Evolutionary conservation across 1,140 invertebrate species (phyloP), one percentile per base, ranked within the genome.

Genomic region (Bemisia tabaci): DNA sequence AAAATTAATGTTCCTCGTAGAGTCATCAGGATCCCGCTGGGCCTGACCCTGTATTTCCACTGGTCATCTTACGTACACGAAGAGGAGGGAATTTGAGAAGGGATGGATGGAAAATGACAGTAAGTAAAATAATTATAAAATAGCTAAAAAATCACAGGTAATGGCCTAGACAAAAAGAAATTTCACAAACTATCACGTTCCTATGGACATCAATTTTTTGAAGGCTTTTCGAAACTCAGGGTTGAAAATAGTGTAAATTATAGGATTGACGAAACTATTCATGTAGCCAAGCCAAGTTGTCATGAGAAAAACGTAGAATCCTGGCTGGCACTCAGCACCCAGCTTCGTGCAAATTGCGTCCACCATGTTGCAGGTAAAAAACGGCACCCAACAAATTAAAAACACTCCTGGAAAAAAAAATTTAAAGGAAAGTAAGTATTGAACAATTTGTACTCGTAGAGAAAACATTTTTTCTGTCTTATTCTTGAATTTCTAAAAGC

Each of bases 171-270:
- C 5, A 17, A 17, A 48, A 17, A 48, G 5, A 48, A 5, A 9
- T 48, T 48, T 48, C 33, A 17, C 33, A 5, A 48, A 48, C 33
- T 48, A 71, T 77, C 74, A 79, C 62, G 77, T 73, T 12, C 71
- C 75, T 21, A 79, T 67, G 12, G 72, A 71, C 68, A 97, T 87
- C 67, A 99, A 86, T 78, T 95, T 97, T 75, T 95, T 94, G 80
- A 99, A 99, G 39, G 97, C 96, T 82, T 98, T 97, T 67, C 97
- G 84, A 79, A 99, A 99, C 79, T 99, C 97, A 2, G 94, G 91
- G 81, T 99, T 99, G 82, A 98, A 99, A 74, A 99, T 97, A 59
- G 97, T 98, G 78, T 99, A 98, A 77, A 99, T 99, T 68, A 98
- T 89, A 1, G 95, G 95, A 81, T 98, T 98, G 67, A 98, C 89